Conservation (phyloP, 2,797 vertebrate species). For the Cottoperca gobio region DNA sequence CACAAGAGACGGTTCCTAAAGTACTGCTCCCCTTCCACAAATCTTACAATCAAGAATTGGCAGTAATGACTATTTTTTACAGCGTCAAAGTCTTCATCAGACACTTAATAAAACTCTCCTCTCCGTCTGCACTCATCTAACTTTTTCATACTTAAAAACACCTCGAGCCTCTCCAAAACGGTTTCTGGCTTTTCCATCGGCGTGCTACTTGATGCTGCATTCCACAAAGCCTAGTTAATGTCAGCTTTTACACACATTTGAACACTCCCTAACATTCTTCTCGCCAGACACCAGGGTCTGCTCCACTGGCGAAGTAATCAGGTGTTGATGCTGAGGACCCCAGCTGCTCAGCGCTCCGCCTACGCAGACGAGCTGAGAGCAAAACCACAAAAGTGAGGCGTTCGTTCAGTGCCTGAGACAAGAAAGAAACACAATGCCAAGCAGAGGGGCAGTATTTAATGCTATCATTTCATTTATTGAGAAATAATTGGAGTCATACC, state of each 20-base stretch:
- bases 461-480: neutral
- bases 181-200: slow-evolving; percentile 58
- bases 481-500: slow-evolving; percentile 29
- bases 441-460: neutral
- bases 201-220: slow-evolving; percentile 63
- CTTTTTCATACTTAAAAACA: slow-evolving; percentile 44
- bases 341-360: slow-evolving; percentile 57
- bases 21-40: slow-evolving; percentile 8
- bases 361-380: slow-evolving; percentile 29
- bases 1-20: slow-evolving; percentile 26
- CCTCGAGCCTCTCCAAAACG: slow-evolving; percentile 35
- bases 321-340: slow-evolving; percentile 70
- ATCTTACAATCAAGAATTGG: slow-evolving; percentile 23
- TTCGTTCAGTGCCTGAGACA: slow-evolving; percentile 17
- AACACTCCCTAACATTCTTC: slow-evolving; percentile 76
- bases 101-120: slow-evolving; percentile 45
- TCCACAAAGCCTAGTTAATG: slow-evolving; percentile 72
- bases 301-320: slow-evolving; percentile 67
- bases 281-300: slow-evolving; percentile 60
- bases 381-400: slow-evolving; percentile 34
- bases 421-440: neutral
- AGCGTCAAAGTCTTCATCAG: slow-evolving; percentile 43
- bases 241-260: slow-evolving; percentile 71
- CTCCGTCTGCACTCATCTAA: slow-evolving; percentile 32
- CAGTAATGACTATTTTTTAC: slow-evolving; percentile 25